Evolutionary conservation across 2,797 vertebrate genomes (phyloP).

Genomic region (Sebastiscus albofasciatus): DNA sequence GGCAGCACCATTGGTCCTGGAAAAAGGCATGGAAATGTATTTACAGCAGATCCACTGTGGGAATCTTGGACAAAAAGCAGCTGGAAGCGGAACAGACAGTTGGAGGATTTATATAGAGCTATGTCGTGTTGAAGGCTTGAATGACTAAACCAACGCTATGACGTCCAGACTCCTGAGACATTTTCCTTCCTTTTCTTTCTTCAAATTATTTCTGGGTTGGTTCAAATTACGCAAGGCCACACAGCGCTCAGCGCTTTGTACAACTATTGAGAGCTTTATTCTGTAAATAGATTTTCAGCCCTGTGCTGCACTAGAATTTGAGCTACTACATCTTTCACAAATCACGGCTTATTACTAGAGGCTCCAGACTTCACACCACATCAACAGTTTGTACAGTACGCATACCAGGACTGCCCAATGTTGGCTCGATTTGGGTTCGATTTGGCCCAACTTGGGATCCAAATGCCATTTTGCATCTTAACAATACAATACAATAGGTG

Average conservation of each 20-base stretch:
- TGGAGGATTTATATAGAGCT: neutral
- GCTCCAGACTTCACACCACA: neutral
- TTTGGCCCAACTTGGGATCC: too few relatives aligned
- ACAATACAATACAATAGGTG: too few relatives aligned
- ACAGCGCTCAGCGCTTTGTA: neutral
- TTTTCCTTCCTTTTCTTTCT: neutral
- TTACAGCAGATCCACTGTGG: slow-evolving; percentile 4
- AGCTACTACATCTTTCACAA: neutral
- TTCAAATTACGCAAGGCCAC: neutral
- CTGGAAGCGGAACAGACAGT: slow-evolving; percentile 3
- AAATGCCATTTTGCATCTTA: too few relatives aligned
- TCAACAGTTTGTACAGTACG: neutral
- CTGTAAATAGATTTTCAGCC: neutral
- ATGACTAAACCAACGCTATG: neutral
- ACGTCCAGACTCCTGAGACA: neutral
- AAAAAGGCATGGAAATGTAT: neutral
- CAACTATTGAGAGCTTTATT: neutral
- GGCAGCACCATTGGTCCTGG: neutral
- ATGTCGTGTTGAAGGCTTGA: neutral
- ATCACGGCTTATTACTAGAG: neutral
- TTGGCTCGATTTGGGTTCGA: too few relatives aligned
- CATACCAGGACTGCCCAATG: neutral
- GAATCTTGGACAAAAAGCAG: slow-evolving; percentile 3
- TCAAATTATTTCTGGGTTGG: neutral
- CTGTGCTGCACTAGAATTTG: neutral